Evolutionary conservation across 1,140 invertebrate species (phyloP).

Genomic region (Lamellibrachia luymesi): DNA sequence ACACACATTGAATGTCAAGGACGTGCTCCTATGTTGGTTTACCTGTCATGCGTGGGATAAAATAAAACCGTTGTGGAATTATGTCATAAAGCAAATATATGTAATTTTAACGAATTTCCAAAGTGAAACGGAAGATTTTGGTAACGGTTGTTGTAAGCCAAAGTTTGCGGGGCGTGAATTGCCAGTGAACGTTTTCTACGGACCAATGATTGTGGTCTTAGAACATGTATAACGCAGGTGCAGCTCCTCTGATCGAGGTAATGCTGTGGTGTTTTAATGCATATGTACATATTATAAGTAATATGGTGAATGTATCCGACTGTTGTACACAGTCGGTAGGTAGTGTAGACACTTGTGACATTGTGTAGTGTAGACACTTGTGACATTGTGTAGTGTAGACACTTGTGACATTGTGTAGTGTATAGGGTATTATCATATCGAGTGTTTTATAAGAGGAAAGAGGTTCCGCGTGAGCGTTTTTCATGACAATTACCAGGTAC

Average conservation of each 20-base stretch:
- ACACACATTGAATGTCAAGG: background rate
- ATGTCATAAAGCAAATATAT: background rate
- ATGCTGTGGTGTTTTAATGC: background rate
- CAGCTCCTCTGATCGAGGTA: background rate
- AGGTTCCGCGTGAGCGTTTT: background rate
- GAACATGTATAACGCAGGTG: background rate
- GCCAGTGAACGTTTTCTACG: background rate
- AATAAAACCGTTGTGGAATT: background rate
- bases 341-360: background rate
- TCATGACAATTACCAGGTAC: background rate
- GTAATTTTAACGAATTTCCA: background rate
- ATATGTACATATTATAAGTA: background rate
- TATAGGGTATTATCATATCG: background rate
- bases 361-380: background rate
- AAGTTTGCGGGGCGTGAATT: background rate
- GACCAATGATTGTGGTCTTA: background rate
- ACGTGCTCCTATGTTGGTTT: background rate
- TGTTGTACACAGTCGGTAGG: background rate
- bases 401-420: no score
- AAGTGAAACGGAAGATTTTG: background rate
- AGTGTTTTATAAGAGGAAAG: background rate
- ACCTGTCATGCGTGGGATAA: background rate
- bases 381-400: no score
- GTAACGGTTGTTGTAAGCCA: background rate
- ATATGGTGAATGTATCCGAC: background rate